Percentiles rank a stretch among this genome's conserved stretches.
Evolutionary conservation across 2,113 vertebrate genomes (phyloP).

Genomic region (Notiomystis cincta): DNA sequence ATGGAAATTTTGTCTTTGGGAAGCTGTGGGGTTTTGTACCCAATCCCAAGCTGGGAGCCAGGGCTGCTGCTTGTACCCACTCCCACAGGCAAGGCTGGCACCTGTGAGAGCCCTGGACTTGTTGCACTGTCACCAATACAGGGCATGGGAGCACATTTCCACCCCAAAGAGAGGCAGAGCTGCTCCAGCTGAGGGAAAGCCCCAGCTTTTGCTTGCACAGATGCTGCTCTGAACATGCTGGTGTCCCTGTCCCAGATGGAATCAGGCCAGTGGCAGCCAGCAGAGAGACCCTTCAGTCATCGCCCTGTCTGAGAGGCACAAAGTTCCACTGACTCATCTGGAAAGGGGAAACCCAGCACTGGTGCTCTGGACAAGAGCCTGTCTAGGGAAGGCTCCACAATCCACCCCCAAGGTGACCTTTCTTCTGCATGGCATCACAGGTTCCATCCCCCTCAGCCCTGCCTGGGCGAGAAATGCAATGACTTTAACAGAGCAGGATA

Average conservation of each 20-base stretch:
- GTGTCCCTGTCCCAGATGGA: not conserved
- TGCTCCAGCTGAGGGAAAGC: not conserved
- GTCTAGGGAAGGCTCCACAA: not conserved
- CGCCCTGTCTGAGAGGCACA: not conserved
- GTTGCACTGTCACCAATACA: not conserved
- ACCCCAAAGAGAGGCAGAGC: not conserved
- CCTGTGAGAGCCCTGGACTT: not conserved
- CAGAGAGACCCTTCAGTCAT: not conserved
- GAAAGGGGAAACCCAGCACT: slow-evolving; percentile 18
- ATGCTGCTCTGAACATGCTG: not conserved
- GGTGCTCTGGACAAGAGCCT: not conserved
- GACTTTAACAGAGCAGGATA: not conserved
- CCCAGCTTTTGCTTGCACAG: fast-evolving
- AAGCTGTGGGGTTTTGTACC: not conserved
- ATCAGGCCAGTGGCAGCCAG: not conserved
- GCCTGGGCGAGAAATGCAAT: not conserved
- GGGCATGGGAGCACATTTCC: fast-evolving
- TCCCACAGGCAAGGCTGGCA: fast-evolving
- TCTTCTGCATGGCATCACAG: fast-evolving
- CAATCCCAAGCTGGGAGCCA: not conserved
- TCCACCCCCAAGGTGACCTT: slow-evolving; percentile 19
- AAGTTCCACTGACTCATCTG: slow-evolving; percentile 36
- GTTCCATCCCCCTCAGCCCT: not conserved
- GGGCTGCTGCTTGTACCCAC: not conserved
- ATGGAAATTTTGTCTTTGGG: not conserved